A percentile compares a stretch with the other conserved stretches of the same genome.
Conservation (phyloP, 2,113 vertebrate species). For the Oceanodroma tethys region DNA sequence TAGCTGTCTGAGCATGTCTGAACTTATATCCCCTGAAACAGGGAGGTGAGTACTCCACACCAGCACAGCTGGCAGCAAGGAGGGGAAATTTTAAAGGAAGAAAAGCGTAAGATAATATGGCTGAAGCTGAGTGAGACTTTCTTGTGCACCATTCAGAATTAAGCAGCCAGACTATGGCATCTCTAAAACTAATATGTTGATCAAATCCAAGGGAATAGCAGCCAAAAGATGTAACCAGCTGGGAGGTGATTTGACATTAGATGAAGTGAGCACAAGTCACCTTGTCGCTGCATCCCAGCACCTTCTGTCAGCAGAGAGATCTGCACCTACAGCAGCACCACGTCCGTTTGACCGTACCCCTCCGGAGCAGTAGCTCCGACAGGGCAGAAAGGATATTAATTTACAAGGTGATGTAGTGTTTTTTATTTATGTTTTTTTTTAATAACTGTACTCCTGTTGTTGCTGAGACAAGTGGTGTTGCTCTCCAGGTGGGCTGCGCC, state of each 20-base stretch:
- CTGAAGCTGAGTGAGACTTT: neutral
- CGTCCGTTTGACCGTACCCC: neutral
- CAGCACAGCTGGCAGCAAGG: neutral
- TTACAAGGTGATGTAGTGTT: neutral
- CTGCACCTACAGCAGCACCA: neutral
- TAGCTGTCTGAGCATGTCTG: neutral
- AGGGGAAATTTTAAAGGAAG: neutral
- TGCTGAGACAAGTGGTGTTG: neutral
- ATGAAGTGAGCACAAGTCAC: rapidly evolving
- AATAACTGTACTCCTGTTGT: neutral
- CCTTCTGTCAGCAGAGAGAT: neutral
- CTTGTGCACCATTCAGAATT: neutral
- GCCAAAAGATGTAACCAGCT: neutral
- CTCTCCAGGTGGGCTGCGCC: neutral
- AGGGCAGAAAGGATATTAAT: neutral
- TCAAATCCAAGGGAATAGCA: neutral
- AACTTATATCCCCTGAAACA: neutral
- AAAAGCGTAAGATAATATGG: rapidly evolving
- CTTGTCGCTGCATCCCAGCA: neutral
- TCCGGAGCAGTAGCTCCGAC: rapidly evolving
- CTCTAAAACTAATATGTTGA: neutral
- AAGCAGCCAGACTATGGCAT: neutral
- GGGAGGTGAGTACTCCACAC: neutral
- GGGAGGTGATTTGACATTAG: neutral
- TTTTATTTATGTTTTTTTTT: neutral